These are phyloP conservation scores for Xestoiulus laeticollis DNA, from an alignment of 2,888 invertebrate species.

Conservation along the genomic window DNA sequence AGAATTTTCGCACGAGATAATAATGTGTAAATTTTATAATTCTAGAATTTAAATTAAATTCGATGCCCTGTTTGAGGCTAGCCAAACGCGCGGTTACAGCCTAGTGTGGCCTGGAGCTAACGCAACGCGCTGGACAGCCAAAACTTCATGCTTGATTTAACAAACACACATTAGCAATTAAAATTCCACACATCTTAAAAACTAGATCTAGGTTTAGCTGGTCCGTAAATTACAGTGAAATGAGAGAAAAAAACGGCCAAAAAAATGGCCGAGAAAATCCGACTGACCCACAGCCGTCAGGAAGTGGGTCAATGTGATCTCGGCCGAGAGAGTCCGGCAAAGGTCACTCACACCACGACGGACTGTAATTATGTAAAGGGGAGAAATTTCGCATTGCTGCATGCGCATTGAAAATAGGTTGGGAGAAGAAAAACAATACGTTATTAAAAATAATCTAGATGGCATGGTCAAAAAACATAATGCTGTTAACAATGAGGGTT, in stretches of 20 bases:
- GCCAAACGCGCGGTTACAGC: no score
- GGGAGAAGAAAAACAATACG: background rate
- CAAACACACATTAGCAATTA: background rate
- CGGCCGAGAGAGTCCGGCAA: background rate
- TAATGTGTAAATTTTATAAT: no score
- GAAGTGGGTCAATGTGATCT: background rate
- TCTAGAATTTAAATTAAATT: no score
- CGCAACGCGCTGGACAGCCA: background rate
- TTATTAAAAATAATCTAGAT: background rate
- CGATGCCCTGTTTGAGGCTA: no score
- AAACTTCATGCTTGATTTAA: background rate
- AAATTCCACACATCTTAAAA: background rate
- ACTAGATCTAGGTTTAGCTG: background rate
- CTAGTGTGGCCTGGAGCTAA: background rate
- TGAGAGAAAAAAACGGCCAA: background rate
- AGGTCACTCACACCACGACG: slow-evolving; percentile 10
- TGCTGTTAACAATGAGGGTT: no score
- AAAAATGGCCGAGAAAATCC: background rate
- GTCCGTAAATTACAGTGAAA: background rate
- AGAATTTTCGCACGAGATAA: no score
- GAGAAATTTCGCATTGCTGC: background rate
- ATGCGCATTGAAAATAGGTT: background rate
- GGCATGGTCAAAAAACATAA: no score
- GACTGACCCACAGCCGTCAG: background rate
- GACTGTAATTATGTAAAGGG: slow-evolving; percentile 6